These are phyloP conservation scores for Agrilus biguttatus DNA, from an alignment of 2,888 invertebrate species.

Conservation along the genomic window DNA sequence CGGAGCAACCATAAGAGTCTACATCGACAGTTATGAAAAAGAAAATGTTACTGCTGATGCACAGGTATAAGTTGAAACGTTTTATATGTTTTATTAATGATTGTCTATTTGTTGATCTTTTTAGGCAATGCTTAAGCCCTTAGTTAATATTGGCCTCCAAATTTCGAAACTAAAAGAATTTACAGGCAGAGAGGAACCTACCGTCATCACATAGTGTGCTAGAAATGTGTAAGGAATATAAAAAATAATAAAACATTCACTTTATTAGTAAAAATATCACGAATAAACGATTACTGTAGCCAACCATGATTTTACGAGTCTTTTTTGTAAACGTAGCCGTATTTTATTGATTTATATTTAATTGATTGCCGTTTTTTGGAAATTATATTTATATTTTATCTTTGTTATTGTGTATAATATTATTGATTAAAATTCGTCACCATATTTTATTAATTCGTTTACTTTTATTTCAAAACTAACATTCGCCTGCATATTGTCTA, in stretches of 20 bases:
- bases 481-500: no score
- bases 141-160: constrained; percentile 76
- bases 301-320: no score
- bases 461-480: no score
- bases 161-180: constrained; percentile 68
- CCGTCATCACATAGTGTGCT: constrained; percentile 76
- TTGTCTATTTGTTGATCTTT: constrained; percentile 6
- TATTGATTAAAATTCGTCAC: no score
- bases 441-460: no score
- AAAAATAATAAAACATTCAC: neutral
- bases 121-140: constrained; percentile 61
- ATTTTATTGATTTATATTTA: no score
- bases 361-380: no score
- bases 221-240: neutral
- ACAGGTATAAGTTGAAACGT: constrained; percentile 26
- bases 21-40: constrained; percentile 86
- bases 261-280: no score
- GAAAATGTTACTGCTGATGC: constrained; percentile 52
- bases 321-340: no score
- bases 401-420: no score
- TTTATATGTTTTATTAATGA: neutral
- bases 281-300: no score
- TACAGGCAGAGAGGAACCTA: constrained; percentile 83
- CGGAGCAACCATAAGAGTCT: constrained; percentile 92
- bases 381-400: no score